Percentiles rank a stretch among this genome's conserved stretches.
These are phyloP conservation scores for Brenthis ino DNA, from an alignment of 2,888 invertebrate species.

Conservation along the genomic window DNA sequence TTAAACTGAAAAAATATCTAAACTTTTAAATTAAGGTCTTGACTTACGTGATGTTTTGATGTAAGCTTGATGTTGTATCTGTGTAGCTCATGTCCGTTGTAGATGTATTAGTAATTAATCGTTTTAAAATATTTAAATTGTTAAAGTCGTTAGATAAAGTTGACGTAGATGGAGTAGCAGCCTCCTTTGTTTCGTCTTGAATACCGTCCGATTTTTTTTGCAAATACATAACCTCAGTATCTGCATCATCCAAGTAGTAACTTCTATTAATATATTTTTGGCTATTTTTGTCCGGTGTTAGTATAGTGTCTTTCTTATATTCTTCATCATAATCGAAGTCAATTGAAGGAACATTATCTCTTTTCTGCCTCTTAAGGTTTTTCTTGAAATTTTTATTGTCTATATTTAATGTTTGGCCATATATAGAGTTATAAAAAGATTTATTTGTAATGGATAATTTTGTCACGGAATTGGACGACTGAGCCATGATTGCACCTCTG, in stretches of 20 bases:
- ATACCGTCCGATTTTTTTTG: slow-evolving; percentile 50
- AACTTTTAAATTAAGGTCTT: not conserved
- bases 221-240: slow-evolving; percentile 62
- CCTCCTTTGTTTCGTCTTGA: slow-evolving; percentile 45
- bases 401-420: slow-evolving; percentile 54
- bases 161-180: slow-evolving; percentile 51
- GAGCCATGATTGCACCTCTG: slow-evolving; percentile 57
- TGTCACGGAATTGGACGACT: slow-evolving; percentile 68
- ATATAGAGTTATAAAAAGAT: slow-evolving; percentile 74
- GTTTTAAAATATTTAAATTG: slow-evolving; percentile 47
- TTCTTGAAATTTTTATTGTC: slow-evolving; percentile 46
- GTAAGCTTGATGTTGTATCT: slow-evolving; percentile 31
- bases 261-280: slow-evolving; percentile 59
- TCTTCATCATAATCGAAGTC: slow-evolving; percentile 43
- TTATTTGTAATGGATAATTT: slow-evolving; percentile 75
- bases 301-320: slow-evolving; percentile 42
- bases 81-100: slow-evolving; percentile 42
- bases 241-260: slow-evolving; percentile 64
- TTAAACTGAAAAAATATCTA: not conserved
- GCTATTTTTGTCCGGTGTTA: slow-evolving; percentile 44
- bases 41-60: slow-evolving; percentile 32
- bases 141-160: slow-evolving; percentile 52
- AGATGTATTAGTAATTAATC: slow-evolving; percentile 44
- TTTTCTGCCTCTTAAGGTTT: slow-evolving; percentile 43
- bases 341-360: slow-evolving; percentile 42